phyloP scores from a whole-genome alignment of 2,888 invertebrate genomes.

The Frankliniella intonsa region DNA sequence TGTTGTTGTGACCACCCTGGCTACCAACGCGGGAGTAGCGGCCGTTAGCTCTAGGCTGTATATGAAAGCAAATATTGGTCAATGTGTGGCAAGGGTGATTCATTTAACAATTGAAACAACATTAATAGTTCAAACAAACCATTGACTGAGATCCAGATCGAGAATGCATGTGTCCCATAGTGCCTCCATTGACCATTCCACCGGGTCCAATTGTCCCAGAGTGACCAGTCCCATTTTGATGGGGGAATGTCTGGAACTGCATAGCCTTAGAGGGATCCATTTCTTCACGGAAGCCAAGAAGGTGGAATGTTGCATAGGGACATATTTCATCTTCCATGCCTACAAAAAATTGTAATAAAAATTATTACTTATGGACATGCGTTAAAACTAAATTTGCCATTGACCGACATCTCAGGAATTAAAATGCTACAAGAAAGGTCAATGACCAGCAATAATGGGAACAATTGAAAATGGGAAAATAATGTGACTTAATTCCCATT shows the following conservation, averaged over 20 bases:
- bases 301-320: constrained; percentile 94
- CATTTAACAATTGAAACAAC: background rate
- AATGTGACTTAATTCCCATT: no score
- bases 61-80: constrained; percentile 10
- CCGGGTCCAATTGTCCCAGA: constrained; percentile 79
- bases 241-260: constrained; percentile 84
- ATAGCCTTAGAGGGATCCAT: constrained; percentile 89
- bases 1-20: constrained; percentile 57
- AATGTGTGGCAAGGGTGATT: background rate
- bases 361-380: background rate
- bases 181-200: constrained; percentile 58
- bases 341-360: constrained; percentile 46
- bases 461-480: no score
- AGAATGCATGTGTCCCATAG: constrained; percentile 71
- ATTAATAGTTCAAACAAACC: constrained; percentile 51
- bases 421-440: no score
- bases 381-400: background rate
- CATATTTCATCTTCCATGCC: constrained; percentile 96
- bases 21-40: constrained; percentile 76
- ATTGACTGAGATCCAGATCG: constrained; percentile 86
- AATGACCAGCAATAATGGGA: no score
- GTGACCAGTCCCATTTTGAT: constrained; percentile 61
- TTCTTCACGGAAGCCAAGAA: constrained; percentile 90
- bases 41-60: constrained; percentile 46
- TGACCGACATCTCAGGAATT: no score